A percentile compares a stretch with the other conserved stretches of the same genome.
These are phyloP conservation scores for Tragelaphus strepsiceros DNA, from an alignment of 2,113 vertebrate species.

Conservation along the genomic window DNA sequence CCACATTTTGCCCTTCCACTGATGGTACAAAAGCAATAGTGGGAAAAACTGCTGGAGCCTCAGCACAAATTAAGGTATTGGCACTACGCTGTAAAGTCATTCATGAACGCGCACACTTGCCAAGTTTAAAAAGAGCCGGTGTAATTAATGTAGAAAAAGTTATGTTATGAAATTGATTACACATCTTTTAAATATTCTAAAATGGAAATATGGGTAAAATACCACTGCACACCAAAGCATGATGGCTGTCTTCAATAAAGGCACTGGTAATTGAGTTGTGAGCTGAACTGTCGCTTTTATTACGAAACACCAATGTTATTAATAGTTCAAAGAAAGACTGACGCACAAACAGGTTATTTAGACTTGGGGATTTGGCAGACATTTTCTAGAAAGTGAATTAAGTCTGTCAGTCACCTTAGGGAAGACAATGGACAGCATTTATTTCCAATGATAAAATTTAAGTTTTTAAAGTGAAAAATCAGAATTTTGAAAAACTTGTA, in stretches of 20 bases:
- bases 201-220: not conserved
- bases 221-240: not conserved
- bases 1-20: not conserved
- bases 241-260: not conserved
- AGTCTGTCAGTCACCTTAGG: not conserved
- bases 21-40: not conserved
- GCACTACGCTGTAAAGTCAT: not conserved
- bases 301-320: not conserved
- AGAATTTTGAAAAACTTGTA: not conserved
- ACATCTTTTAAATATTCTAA: not conserved
- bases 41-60: not conserved
- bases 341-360: not conserved
- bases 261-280: not conserved
- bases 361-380: not conserved
- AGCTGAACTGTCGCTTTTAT: fast-evolving
- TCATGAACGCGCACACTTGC: not conserved
- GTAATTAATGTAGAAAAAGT: not conserved
- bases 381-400: not conserved
- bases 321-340: not conserved
- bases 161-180: not conserved
- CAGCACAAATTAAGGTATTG: not conserved
- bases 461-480: conserved; percentile 27
- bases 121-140: not conserved
- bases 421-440: not conserved
- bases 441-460: not conserved